Percentiles rank a stretch among this genome's conserved stretches.
Evolutionary conservation across 2,888 invertebrate genomes (phyloP).

Genomic region (Orthosia gracilis): DNA sequence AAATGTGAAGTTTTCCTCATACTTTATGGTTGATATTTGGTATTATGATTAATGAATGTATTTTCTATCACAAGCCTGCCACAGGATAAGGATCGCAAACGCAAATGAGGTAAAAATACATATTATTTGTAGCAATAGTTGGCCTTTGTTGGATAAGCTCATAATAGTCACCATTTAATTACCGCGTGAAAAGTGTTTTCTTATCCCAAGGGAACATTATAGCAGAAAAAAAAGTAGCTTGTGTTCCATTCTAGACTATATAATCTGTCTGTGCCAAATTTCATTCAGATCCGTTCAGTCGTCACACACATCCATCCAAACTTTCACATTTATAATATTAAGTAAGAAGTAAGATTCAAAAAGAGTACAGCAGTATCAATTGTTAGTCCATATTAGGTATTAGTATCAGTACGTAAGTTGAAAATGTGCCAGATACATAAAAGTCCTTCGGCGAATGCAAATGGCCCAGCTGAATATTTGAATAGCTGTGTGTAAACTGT

Average conservation of each 20-base stretch:
- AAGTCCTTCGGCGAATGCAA: conserved; percentile 41
- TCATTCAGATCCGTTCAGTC: no score
- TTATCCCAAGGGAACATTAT: no score
- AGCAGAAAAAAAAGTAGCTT: no score
- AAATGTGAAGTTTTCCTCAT: conserved; percentile 46
- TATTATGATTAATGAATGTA: conserved; percentile 25
- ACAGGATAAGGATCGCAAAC: conserved; percentile 43
- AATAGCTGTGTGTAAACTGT: conserved; percentile 5
- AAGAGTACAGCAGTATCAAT: neutral
- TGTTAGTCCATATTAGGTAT: conserved; percentile 1
- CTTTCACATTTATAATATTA: no score
- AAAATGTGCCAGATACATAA: conserved; percentile 20
- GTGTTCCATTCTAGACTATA: no score
- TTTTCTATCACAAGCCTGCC: conserved; percentile 52
- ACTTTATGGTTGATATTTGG: conserved; percentile 4
- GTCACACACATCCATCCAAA: no score
- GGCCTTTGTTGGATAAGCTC: neutral
- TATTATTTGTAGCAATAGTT: conserved; percentile 1
- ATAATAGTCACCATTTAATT: neutral
- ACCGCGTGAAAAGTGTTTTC: no score
- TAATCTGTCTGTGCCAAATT: no score
- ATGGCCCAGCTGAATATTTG: conserved; percentile 28
- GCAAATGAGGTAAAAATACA: conserved; percentile 40
- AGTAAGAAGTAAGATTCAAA: no score
- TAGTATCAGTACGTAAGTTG: conserved; percentile 7